Percentiles rank a stretch among this genome's conserved stretches.
These are phyloP conservation scores for Leptinotarsa defecta DNA, from an alignment of 1,140 invertebrate species.

Conservation along the genomic window DNA sequence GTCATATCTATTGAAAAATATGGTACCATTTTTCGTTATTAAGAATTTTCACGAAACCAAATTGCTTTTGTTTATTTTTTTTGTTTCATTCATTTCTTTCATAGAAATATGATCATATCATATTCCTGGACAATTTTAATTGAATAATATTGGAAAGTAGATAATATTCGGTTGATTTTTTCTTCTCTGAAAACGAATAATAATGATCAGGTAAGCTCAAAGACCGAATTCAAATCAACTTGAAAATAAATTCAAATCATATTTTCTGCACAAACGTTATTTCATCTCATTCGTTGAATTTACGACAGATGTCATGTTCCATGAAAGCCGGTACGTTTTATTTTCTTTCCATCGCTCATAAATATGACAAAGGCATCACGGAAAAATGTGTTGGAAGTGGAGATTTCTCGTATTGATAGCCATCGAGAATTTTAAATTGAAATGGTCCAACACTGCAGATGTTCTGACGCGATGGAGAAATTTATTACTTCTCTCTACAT, in stretches of 20 bases:
- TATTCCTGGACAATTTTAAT: no score
- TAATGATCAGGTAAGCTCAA: not conserved
- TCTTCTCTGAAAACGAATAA: not conserved
- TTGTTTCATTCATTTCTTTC: no score
- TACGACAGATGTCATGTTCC: slow-evolving; percentile 32
- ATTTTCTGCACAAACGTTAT: slow-evolving; percentile 31
- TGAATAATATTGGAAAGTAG: no score
- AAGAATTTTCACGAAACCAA: no score
- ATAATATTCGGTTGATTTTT: not conserved
- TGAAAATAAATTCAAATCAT: slow-evolving; percentile 36
- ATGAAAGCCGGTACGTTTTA: slow-evolving; percentile 38
- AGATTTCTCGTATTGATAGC: not conserved
- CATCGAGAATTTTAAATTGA: not conserved
- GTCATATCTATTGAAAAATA: no score
- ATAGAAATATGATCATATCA: no score
- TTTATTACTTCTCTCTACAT: no score
- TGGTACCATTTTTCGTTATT: no score
- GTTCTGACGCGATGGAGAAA: no score
- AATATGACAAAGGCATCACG: slow-evolving; percentile 30
- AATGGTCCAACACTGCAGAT: not conserved
- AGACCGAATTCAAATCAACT: slow-evolving; percentile 11
- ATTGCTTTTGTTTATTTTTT: no score
- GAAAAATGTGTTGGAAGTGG: slow-evolving; percentile 8
- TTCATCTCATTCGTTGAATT: slow-evolving; percentile 43
- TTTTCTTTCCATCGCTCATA: slow-evolving; percentile 32